Evolutionary conservation across 1,140 invertebrate species (phyloP), one percentile per base, ranked within the genome.

Genomic region (Pseudomyrmex dendroicus): DNA sequence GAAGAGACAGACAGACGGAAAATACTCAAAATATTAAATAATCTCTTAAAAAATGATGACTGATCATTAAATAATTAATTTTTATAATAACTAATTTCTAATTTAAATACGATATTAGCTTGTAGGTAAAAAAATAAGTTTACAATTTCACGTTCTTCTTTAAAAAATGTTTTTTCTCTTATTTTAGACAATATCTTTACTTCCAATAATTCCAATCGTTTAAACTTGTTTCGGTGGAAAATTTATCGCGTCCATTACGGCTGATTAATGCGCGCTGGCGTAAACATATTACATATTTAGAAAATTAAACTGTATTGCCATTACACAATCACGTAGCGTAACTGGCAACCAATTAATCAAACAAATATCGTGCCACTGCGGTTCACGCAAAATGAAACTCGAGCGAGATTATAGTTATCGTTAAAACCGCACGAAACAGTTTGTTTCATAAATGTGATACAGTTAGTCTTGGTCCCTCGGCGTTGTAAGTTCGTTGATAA

Each of bases 1-100:
- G 5, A 35, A 35, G 35, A 35, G 5, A 35, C 35, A 35, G 64
- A 25, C 7, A 25, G 8, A 17, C 62, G 52, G 44, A 46, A 48
- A 52, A 78, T 25, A 48, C 68, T 78, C 48, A 70, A 78, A 50
- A 70, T 48, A 78, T 78, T 57, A 68, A 78, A 70, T 78, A 78
- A 22, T 68, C 5, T 35, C 35, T 35, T 35, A 35, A 35, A 4
- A 35, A 20, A 20, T 20, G 20, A 20, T 20, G 2, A 35, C 7
- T 35, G 2, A 35, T 7, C 35, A 35, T 35, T 35, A 35, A 35
- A 4, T 7, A 35, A 35, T 35, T 7, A 35, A 35, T 35, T 35
- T 35, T 35, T 7, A 35, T 0, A 35, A 35, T 35, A 35, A 35
- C 35, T 35, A 35, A 35, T 35, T 35, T 35, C 35, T 35, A 1